These are phyloP conservation scores for Etheostoma nigrum DNA, from an alignment of 2,797 vertebrate species.

Conservation along the genomic window DNA sequence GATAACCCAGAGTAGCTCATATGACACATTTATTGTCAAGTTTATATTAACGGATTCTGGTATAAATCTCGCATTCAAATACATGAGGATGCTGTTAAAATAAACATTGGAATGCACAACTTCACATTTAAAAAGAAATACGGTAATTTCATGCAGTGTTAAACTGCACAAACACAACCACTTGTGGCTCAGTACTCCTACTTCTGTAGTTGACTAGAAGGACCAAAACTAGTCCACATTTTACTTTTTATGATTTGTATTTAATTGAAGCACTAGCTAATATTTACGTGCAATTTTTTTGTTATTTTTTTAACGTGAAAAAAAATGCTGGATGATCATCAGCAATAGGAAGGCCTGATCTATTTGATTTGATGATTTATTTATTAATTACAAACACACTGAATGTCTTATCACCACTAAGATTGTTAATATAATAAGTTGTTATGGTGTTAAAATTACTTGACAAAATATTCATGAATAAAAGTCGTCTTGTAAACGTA, in stretches of 20 bases:
- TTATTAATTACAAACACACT: neutral
- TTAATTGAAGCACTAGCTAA: neutral
- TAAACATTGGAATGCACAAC: neutral
- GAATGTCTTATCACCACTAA: neutral
- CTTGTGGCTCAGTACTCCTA: conserved; percentile 53
- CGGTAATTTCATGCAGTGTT: neutral
- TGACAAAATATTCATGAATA: neutral
- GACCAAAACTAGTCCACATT: too few species aligned
- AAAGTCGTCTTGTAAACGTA: neutral
- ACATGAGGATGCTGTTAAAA: neutral
- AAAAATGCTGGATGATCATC: neutral
- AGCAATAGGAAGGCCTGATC: neutral
- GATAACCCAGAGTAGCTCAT: neutral
- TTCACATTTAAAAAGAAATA: conserved; percentile 13
- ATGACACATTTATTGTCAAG: neutral
- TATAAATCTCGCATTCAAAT: neutral
- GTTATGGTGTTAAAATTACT: neutral
- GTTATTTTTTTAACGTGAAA: neutral
- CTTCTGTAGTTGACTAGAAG: accelerated
- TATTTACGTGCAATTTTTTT: neutral
- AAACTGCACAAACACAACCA: conserved; percentile 47
- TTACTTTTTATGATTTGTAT: neutral
- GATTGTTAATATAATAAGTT: neutral
- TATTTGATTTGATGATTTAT: neutral
- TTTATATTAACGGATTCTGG: neutral